Percentiles rank a stretch among this genome's conserved stretches.
Evolutionary conservation across 2,113 vertebrate species (phyloP).

Genomic region (Vireo altiloquus): DNA sequence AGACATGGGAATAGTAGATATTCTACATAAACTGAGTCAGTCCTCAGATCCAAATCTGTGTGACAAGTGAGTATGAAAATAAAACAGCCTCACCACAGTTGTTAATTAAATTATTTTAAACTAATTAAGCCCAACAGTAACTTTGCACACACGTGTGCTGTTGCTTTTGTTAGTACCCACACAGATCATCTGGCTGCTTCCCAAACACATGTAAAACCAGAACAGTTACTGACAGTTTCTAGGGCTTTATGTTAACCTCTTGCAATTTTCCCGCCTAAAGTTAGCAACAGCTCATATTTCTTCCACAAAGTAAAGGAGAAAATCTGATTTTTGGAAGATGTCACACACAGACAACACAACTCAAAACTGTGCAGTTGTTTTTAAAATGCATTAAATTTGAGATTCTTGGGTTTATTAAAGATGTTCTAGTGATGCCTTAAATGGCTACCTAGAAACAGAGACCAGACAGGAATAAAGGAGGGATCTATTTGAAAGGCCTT

Average conservation of each 20-base stretch:
- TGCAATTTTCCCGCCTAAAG: neutral
- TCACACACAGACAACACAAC: neutral
- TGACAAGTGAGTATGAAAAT: constrained; percentile 84
- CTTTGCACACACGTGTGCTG: neutral
- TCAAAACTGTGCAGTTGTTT: neutral
- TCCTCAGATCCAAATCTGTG: constrained; percentile 92
- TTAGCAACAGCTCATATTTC: neutral
- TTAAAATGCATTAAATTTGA: neutral
- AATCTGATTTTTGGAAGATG: neutral
- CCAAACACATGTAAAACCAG: neutral
- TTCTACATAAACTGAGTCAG: constrained; percentile 95
- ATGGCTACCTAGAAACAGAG: too few relatives aligned
- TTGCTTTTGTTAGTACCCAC: neutral
- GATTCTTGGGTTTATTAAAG: neutral
- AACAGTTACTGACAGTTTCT: neutral
- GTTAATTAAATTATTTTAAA: neutral
- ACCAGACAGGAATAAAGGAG: too few relatives aligned
- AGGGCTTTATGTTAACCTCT: neutral
- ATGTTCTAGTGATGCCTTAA: neutral
- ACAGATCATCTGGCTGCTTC: neutral
- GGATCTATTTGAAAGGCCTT: too few relatives aligned
- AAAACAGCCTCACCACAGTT: neutral
- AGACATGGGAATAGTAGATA: constrained; percentile 97
- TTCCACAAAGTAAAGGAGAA: neutral
- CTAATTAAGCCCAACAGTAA: neutral